Base-by-base conservation (phyloP, 1,140 invertebrate species). In the Cotesia typhae region DNA sequence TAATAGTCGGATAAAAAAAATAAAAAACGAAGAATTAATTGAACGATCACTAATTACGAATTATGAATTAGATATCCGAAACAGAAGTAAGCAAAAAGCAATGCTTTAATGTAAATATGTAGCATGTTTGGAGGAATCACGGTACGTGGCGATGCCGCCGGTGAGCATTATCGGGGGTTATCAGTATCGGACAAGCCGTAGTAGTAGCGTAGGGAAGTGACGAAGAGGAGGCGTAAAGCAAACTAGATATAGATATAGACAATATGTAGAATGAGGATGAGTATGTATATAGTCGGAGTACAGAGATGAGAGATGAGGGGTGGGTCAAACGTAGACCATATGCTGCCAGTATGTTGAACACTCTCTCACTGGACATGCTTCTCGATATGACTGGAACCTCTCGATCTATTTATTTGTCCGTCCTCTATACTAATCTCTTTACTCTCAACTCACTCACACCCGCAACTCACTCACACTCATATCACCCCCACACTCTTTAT, bases 271-370 rank as follows among this genome's bases (percentile, higher is more conserved):
- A 28, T 28, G 28, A 28, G 28, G 28, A 28, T 28, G 68, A 65
- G 70, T 72, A 67, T 14, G 41, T 6, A 7, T 6, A 6, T 47
- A 47, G 41, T 7, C 10, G 6, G 41, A 47, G 41, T 47, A 47
- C 10, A 47, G 41, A 9, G 6, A 36, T 37, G 20, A 67, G 72
- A 73, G 69, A 12, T 51, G 60, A 20, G 67, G 47, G 61, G 64
- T 72, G 67, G 51, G 63, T 75, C 74, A 67, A 76, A 78, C 75
- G 71, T 76, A 76, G 73, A 79, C 81, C 84, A 84, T 86, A 84
- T 85, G 83, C 80, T 75, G 77, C 80, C 83, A 79, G 82, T 82
- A 82, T 83, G 80, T 83, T 82, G 76, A 77, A 81, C 79, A 81
- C 78, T 81, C 81, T 82, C 81, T 81, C 79, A 79, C 78, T 74